phyloP scores from a whole-genome alignment of 2,888 invertebrate species.

The Emmelina monodactyla region DNA sequence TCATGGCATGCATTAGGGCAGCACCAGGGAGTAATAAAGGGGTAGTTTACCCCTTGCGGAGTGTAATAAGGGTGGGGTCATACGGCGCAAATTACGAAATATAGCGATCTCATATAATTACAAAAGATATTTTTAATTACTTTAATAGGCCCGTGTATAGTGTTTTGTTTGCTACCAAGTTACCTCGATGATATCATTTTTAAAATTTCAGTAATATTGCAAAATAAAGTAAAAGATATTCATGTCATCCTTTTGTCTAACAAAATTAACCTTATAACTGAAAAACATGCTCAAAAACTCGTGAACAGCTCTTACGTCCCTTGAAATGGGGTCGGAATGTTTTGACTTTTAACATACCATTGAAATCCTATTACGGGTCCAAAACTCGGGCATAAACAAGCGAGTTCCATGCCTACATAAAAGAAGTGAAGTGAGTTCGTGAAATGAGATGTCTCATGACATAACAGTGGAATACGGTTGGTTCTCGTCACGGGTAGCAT shows the following conservation, averaged over 20 bases:
- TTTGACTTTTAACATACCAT: too few species aligned
- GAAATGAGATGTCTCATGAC: constrained; percentile 62
- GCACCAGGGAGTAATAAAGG: constrained; percentile 52
- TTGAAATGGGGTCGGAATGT: too few species aligned
- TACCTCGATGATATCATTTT: too few species aligned
- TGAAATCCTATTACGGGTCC: too few species aligned
- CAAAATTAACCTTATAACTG: too few species aligned
- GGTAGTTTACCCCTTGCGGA: constrained; percentile 53
- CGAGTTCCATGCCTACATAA: constrained; percentile 18
- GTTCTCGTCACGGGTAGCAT: neutral
- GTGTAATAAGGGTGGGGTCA: constrained; percentile 28
- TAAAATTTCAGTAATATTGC: too few species aligned
- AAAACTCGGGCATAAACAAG: constrained; percentile 31
- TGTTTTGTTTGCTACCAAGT: too few species aligned
- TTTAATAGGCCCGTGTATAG: too few species aligned
- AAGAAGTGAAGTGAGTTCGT: constrained; percentile 43
- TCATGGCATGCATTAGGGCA: constrained; percentile 54
- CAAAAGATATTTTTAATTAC: neutral
- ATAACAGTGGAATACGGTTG: constrained; percentile 29
- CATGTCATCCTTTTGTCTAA: too few species aligned
- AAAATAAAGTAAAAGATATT: too few species aligned
- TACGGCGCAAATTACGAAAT: constrained; percentile 13
- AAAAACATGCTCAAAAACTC: too few species aligned
- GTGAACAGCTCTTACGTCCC: too few species aligned
- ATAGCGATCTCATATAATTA: constrained; percentile 7